A percentile compares a stretch with the other conserved stretches of the same genome.
phyloP scores from a whole-genome alignment of 2,888 invertebrate genomes.

The Idaea biselata region DNA sequence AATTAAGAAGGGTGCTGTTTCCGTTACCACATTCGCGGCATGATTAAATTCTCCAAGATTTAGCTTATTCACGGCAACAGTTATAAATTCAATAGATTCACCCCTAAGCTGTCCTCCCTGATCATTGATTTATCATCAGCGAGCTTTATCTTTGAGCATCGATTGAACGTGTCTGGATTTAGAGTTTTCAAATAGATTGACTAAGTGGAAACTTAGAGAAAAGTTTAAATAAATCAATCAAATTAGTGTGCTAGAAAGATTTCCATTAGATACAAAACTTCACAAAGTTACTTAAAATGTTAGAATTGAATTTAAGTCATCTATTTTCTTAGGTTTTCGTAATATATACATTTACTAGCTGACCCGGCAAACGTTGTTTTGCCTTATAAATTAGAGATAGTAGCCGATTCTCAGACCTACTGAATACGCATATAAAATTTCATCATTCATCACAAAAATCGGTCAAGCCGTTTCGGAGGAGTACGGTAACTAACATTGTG shows the following conservation, averaged over 20 bases:
- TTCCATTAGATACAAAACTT: background rate
- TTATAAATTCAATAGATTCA: constrained; percentile 56
- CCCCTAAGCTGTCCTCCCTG: constrained; percentile 38
- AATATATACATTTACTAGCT: too few relatives aligned
- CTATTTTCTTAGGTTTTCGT: too few relatives aligned
- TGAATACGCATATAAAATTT: too few relatives aligned
- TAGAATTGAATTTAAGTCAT: too few relatives aligned
- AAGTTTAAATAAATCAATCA: constrained; percentile 21
- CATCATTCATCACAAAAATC: too few relatives aligned
- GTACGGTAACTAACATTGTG: too few relatives aligned
- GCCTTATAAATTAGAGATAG: too few relatives aligned
- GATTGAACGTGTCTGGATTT: constrained; percentile 23
- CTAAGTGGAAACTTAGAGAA: constrained; percentile 9
- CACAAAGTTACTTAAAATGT: too few relatives aligned
- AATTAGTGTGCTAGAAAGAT: constrained; percentile 8
- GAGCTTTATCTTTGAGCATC: constrained; percentile 26
- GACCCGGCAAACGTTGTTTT: too few relatives aligned
- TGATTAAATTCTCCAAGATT: constrained; percentile 64
- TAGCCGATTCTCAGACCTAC: too few relatives aligned
- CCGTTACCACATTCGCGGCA: constrained; percentile 45
- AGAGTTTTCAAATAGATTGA: background rate
- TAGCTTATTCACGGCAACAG: constrained; percentile 59
- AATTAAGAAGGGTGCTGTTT: constrained; percentile 51
- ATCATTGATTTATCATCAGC: constrained; percentile 43
- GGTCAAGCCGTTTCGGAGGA: too few relatives aligned